Percentiles rank a stretch among this genome's conserved stretches.
These are phyloP conservation scores for Gnatocerus cornutus DNA, from an alignment of 2,888 invertebrate species.

Conservation along the genomic window DNA sequence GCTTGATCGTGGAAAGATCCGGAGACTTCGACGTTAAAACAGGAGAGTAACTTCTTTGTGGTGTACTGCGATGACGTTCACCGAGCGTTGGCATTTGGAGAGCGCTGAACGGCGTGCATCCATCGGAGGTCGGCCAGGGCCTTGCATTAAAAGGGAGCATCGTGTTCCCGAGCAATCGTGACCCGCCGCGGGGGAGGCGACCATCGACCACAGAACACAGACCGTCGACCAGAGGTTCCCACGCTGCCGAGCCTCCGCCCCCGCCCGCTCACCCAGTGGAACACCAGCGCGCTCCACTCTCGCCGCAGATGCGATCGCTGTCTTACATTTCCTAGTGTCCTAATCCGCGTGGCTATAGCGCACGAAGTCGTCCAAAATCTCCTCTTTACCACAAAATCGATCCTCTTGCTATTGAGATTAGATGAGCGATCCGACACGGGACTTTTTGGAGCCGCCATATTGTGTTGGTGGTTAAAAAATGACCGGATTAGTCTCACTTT, in stretches of 20 bases:
- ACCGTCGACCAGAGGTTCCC: slow-evolving; percentile 63
- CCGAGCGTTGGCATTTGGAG: slow-evolving; percentile 53
- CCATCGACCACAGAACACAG: slow-evolving; percentile 60
- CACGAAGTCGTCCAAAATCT: slow-evolving; percentile 1
- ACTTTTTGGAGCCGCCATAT: slow-evolving; percentile 21
- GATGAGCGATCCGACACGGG: slow-evolving; percentile 22
- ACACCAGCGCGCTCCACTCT: slow-evolving; percentile 57
- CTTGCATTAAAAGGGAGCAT: slow-evolving; percentile 68
- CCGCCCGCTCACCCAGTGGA: slow-evolving; percentile 54
- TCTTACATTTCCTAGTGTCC: slow-evolving; percentile 66
- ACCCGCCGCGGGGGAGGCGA: slow-evolving; percentile 69
- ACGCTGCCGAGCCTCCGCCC: slow-evolving; percentile 62
- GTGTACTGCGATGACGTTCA: slow-evolving; percentile 43
- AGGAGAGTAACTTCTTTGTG: slow-evolving; percentile 34
- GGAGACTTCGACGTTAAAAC: slow-evolving; percentile 46
- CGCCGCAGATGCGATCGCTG: slow-evolving; percentile 51
- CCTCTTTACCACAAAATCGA: slow-evolving; percentile 26
- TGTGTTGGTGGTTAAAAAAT: slow-evolving; percentile 22
- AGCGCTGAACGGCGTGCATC: slow-evolving; percentile 61
- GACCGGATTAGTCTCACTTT: slow-evolving; percentile 23
- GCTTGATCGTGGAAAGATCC: background rate
- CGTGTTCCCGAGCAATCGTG: slow-evolving; percentile 70
- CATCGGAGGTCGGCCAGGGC: slow-evolving; percentile 54
- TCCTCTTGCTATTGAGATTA: slow-evolving; percentile 6
- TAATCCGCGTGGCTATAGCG: slow-evolving; percentile 49